Evolutionary conservation across 2,113 vertebrate species (phyloP), one percentile per base, ranked within the genome.

Genomic region (Cynoglossus semilaevis): DNA sequence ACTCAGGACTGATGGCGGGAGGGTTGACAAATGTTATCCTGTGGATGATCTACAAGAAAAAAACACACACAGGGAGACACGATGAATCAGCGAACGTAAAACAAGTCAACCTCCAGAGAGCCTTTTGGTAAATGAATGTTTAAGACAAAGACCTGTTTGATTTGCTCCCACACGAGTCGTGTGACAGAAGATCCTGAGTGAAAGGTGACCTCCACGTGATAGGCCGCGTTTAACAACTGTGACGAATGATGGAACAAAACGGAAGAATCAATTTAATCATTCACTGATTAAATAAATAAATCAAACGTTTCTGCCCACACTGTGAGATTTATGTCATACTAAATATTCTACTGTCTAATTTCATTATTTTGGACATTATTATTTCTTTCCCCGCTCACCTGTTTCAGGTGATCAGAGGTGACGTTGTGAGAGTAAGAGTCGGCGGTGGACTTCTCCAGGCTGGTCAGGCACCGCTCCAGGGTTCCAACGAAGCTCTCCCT

Each of bases 201-300:
- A 82, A 99, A 98, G 0, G 97, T 98, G 67, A 99, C 95, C 87
- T 99, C 97, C 51, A 99, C 97, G 0, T 98, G 94, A 80, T 99
- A 99, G 46, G 97, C 97, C 9, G 97, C 97, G 46, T 99, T 98
- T 74, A 98, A 85, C 51, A 98, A 95, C 97, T 98, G 85, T 16
- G 68, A 74, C 11, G 67, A 51, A 74, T 2, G 12, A 66, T 29
- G 51, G 37, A 51, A 37, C 7, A 34, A 56, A 54, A 38, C n/a
- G n/a, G n/a, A n/a, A n/a, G n/a, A n/a, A n/a, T n/a, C n/a, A n/a
- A n/a, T n/a, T n/a, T n/a, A n/a, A n/a, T n/a, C n/a, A n/a, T n/a
- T n/a, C n/a, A n/a, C n/a, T n/a, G n/a, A n/a, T n/a, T n/a, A n/a
- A 6, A 29, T 29, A 29, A 29, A 29, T 29, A 29, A 29, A 29